Percentiles rank a stretch among this genome's conserved stretches.
phyloP scores from a whole-genome alignment of 2,888 invertebrate species.

The Drosophila algonquin region DNA sequence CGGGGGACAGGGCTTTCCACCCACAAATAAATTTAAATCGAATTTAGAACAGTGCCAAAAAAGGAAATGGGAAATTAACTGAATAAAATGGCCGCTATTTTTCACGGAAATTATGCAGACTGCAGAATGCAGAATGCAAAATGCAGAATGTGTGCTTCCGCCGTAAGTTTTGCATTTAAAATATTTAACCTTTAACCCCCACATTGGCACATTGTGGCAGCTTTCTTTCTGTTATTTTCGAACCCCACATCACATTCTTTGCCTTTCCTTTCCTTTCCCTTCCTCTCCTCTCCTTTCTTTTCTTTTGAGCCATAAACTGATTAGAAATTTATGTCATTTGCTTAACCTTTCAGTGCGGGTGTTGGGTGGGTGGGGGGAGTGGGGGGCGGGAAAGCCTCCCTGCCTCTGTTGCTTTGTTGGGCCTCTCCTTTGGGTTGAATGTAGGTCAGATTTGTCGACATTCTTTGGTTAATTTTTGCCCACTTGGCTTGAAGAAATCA shows the following conservation, averaged over 20 bases:
- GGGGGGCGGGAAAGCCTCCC: neutral
- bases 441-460: constrained; percentile 36
- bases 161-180: neutral
- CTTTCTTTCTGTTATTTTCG: neutral
- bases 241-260: too few relatives aligned
- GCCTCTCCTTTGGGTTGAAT: neutral
- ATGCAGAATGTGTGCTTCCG: neutral
- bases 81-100: constrained; percentile 50
- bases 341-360: neutral
- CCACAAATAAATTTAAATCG: constrained; percentile 60
- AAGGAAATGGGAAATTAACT: constrained; percentile 67
- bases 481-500: constrained; percentile 50
- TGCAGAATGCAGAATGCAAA: too few relatives aligned
- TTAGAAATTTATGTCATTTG: neutral
- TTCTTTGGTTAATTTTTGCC: constrained; percentile 42
- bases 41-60: constrained; percentile 58
- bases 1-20: neutral
- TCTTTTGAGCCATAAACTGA: neutral
- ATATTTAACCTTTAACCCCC: neutral
- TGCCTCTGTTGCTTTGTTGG: neutral
- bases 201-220: neutral
- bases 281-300: too few relatives aligned
- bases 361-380: too few relatives aligned
- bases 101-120: constrained; percentile 18
- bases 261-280: too few relatives aligned